These are phyloP conservation scores for Andinoacara biseriatus DNA, from an alignment of 2,113 vertebrate species.

Conservation along the genomic window DNA sequence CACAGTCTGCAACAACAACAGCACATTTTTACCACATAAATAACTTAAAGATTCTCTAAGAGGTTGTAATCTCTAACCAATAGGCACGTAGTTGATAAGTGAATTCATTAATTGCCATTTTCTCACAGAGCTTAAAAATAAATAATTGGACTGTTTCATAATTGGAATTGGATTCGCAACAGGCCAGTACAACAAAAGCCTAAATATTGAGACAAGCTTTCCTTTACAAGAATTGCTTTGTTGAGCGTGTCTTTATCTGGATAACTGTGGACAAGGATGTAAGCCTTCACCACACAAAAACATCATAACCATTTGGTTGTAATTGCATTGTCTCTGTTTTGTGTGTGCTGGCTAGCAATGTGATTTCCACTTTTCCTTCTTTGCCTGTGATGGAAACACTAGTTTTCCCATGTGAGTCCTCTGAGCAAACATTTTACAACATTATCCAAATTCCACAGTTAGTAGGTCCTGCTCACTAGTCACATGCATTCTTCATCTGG, in stretches of 20 bases:
- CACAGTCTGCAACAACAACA: neutral
- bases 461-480: neutral
- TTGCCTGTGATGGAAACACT: neutral
- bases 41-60: constrained; percentile 5
- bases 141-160: constrained; percentile 38
- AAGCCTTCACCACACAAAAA: neutral
- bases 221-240: constrained; percentile 8
- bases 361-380: neutral
- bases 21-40: constrained; percentile 2
- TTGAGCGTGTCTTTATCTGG: neutral
- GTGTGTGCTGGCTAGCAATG: neutral
- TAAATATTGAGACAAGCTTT: neutral
- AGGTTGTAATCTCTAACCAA: constrained; percentile 7
- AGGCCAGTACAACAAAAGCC: neutral
- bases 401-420: neutral
- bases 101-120: constrained; percentile 27
- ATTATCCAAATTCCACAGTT: neutral
- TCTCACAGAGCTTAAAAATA: constrained; percentile 34
- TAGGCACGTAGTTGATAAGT: constrained; percentile 15
- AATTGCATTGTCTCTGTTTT: neutral
- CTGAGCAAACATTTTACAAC: neutral
- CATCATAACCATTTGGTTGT: neutral
- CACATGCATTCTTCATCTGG: neutral
- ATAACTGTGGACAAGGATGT: constrained; percentile 7
- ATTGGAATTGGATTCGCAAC: neutral